These are phyloP conservation scores for Diglossa cyanea DNA, from an alignment of 2,797 vertebrate genomes.

Conservation along the genomic window DNA sequence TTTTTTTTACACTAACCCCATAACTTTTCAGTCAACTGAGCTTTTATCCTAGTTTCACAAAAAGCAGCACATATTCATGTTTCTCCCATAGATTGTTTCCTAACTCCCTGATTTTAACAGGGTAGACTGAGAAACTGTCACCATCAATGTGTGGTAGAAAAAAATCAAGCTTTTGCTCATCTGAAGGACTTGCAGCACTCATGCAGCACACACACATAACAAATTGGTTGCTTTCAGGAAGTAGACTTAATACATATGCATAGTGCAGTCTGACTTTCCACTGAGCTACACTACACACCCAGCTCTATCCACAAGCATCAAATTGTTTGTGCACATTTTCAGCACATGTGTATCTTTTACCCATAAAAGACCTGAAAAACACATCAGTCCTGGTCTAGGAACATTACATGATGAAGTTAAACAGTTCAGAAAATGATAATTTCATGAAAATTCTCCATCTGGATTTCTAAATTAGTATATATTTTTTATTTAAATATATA, in stretches of 20 bases:
- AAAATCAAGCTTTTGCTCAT: not conserved
- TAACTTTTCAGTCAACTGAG: not conserved
- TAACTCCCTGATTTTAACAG: not conserved
- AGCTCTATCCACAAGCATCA: not conserved
- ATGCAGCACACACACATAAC: accelerated
- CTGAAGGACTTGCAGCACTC: not conserved
- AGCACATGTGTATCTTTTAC: accelerated
- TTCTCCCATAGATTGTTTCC: not conserved
- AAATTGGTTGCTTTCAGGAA: not conserved
- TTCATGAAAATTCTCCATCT: not conserved
- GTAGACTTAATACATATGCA: not conserved
- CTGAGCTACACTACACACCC: not conserved
- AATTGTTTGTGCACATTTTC: accelerated
- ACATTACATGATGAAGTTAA: not conserved
- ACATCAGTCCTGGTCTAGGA: not conserved
- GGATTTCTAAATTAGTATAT: not conserved
- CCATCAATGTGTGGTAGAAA: not conserved
- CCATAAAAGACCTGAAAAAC: not conserved
- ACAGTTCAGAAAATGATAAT: not conserved
- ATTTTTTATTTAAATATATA: not conserved
- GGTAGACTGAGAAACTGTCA: not conserved
- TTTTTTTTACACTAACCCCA: not conserved
- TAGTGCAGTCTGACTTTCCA: not conserved
- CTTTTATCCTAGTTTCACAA: not conserved
- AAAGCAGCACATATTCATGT: not conserved